phyloP scores from a whole-genome alignment of 2,797 vertebrate genomes.

The Eupleurogrammus muticus region DNA sequence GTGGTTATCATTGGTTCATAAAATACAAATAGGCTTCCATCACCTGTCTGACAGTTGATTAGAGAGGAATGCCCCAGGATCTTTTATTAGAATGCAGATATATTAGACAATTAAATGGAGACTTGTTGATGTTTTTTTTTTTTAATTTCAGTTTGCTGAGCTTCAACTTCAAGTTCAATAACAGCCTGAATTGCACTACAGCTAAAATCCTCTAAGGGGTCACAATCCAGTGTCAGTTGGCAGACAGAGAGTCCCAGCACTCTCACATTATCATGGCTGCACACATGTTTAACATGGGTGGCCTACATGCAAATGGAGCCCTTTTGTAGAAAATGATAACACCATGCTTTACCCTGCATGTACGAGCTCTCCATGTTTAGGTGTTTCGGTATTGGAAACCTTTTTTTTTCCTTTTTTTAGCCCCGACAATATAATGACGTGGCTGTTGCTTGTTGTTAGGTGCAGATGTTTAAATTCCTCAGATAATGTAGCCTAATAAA shows the following conservation, averaged over 20 bases:
- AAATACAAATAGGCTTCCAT: slow-evolving; percentile 24
- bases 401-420: too few species aligned
- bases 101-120: background rate
- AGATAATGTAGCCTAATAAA: too few species aligned
- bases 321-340: slow-evolving; percentile 8
- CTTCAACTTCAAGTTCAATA: slow-evolving; percentile 2
- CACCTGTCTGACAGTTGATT: slow-evolving; percentile 22
- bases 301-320: slow-evolving; percentile 4
- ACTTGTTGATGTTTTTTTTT: too few species aligned
- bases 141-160: slow-evolving; percentile 9
- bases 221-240: background rate
- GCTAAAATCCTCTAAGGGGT: slow-evolving; percentile 14
- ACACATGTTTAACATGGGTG: slow-evolving; percentile 43
- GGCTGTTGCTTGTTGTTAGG: too few species aligned
- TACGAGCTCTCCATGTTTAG: background rate
- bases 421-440: too few species aligned
- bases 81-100: slow-evolving; percentile 4
- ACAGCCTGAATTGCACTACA: slow-evolving; percentile 15
- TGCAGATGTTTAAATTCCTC: too few species aligned
- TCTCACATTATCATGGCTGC: slow-evolving; percentile 36
- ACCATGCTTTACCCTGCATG: background rate
- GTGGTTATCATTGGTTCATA: slow-evolving; percentile 26
- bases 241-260: background rate
- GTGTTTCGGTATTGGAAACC: background rate
- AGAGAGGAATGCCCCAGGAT: slow-evolving; percentile 23